A percentile compares a stretch with the other conserved stretches of the same genome.
phyloP scores from a whole-genome alignment of 2,888 invertebrate species.

The Zhuqinia jingwanae region DNA sequence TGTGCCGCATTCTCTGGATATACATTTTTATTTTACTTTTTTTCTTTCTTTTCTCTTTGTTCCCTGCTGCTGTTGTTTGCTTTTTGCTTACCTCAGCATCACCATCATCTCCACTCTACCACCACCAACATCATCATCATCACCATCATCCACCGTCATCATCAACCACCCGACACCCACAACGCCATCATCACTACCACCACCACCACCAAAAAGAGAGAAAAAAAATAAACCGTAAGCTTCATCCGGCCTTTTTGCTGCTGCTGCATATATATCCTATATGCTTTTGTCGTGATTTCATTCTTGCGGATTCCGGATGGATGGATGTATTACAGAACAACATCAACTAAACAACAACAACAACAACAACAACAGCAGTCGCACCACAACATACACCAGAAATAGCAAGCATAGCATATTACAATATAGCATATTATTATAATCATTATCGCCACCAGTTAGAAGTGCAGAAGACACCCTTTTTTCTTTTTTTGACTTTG shows the following conservation, averaged over 20 bases:
- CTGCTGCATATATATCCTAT: slow-evolving; percentile 17
- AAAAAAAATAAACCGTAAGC: no score
- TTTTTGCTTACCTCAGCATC: slow-evolving; percentile 22
- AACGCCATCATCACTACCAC: not conserved
- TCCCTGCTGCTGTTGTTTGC: not conserved
- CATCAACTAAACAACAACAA: no score
- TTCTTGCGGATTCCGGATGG: slow-evolving; percentile 65
- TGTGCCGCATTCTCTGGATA: slow-evolving; percentile 37
- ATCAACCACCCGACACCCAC: not conserved
- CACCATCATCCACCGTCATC: not conserved
- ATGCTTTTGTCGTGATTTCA: slow-evolving; percentile 6
- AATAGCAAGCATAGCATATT: no score
- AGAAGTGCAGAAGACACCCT: slow-evolving; percentile 52
- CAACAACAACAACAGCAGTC: slow-evolving; percentile 43
- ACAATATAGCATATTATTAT: slow-evolving; percentile 53
- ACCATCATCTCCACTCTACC: slow-evolving; percentile 42
- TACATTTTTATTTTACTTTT: not conserved
- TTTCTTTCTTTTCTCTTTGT: slow-evolving; percentile 1
- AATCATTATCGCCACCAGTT: slow-evolving; percentile 11
- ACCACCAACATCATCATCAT: slow-evolving; percentile 52
- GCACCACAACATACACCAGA: slow-evolving; percentile 11
- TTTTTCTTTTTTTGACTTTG: slow-evolving; percentile 63
- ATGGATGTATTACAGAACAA: slow-evolving; percentile 42
- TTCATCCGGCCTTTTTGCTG: slow-evolving; percentile 2
- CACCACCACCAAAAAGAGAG: not conserved